Evolutionary conservation across 2,888 invertebrate genomes (phyloP).

Genomic region (Cephus sareptanus): DNA sequence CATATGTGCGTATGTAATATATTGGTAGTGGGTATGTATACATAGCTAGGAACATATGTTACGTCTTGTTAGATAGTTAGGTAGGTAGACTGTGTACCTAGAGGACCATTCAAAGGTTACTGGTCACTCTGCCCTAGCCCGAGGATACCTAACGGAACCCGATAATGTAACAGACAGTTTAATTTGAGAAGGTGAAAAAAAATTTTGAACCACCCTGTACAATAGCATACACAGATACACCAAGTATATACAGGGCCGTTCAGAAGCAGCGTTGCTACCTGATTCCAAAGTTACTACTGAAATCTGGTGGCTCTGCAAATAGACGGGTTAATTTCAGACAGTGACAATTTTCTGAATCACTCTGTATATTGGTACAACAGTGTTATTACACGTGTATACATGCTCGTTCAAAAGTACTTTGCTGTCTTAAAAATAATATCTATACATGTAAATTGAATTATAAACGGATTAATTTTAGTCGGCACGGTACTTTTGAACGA

Average conservation of each 20-base stretch:
- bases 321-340: background rate
- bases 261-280: background rate
- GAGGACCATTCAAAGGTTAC: background rate
- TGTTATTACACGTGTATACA: background rate
- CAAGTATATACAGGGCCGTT: background rate
- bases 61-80: background rate
- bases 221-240: no score
- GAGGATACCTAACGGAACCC: no score
- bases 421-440: background rate
- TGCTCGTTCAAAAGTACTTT: background rate
- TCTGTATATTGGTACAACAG: background rate
- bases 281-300: background rate
- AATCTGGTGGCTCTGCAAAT: background rate
- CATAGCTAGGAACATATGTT: background rate
- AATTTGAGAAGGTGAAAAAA: no score
- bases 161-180: no score
- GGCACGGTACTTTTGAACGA: background rate
- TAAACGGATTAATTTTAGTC: no score
- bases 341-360: background rate
- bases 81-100: background rate
- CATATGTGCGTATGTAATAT: background rate
- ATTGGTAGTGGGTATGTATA: background rate
- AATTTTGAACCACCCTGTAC: no score
- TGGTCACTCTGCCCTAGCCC: no score
- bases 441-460: no score